Base-by-base conservation (phyloP, 2,888 invertebrate genomes). In the Sphaeridia pumilis region DNA sequence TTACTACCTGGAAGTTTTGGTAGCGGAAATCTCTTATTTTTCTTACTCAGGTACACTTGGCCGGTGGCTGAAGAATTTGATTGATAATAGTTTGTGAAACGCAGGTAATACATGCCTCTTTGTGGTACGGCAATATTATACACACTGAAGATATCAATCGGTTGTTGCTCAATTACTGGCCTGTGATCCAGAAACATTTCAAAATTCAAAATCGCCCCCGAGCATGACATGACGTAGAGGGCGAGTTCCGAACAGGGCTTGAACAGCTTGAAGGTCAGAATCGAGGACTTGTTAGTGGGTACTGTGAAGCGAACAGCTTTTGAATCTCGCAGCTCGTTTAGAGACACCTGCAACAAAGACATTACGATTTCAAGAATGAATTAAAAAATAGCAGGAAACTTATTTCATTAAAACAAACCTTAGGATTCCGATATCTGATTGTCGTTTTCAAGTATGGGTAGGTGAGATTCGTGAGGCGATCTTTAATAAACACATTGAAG, bases 161-260 rank as follows among this genome's bases (percentile, higher is more conserved):
- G 41, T 20, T 49, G 46, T 4, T 56, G 58, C 14, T 52, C 41
- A 42, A 55, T 58, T 25, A 59, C 42, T 24, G 58, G 51, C 49
- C 46, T 51, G 52, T 62, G 58, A 26, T 57, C 60, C 35, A 58
- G 61, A 34, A 56, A 49, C 2, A 62, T 46, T 27, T 61, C 53
- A 51, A 56, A 63, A 4, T 46, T 53, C n/a, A 65, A 54, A 1
- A 59, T 38, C 2, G 59, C 63, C 14, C 72, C 76, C 2, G 76
- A 76, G 60, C 79, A 79, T 0, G 78, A 76, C 64, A 78, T 69
- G 3, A 79, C 68, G 46, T 76, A 72, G 48, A 77, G 70, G 50
- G 69, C 51, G 27, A 66, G 47, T 45, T 65, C 66, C 27, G 49
- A 53, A 49, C 65, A 65, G 1, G 63, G 63, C 27, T 62, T 65